Evolutionary conservation across 2,113 vertebrate genomes (phyloP), one percentile per base, ranked within the genome.

Genomic region (Phycodurus eques): DNA sequence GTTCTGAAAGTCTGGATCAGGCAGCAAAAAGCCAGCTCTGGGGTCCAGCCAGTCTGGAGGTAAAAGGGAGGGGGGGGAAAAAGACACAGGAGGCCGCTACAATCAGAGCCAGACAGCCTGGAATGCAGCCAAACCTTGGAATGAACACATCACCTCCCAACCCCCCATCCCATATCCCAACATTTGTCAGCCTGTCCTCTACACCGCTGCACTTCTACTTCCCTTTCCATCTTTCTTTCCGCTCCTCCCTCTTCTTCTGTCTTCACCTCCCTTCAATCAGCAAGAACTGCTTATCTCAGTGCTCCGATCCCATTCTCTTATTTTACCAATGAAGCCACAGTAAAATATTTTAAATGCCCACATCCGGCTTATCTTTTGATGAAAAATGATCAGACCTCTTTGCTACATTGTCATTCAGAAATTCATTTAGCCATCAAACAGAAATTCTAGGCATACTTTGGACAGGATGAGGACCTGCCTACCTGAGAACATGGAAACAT

Each of bases 51-150:
- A 67, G 77, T 67, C 57, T 82, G 74, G 80, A 90, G 88, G 85
- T 88, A 80, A 81, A 63, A 76, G 51, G 80, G 53, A 74, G 70
- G 74, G 80, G 42, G 47, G 63, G 78, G 27, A 61, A 70, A 74
- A 49, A 49, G 85, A 76, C 75, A 76, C 79, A 82, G 82, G 80
- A 89, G 86, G 84, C 74, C 47, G 60, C 84, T 73, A 74, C 84
- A 87, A 90, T 90, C 79, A 79, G 82, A 90, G 89, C 88, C 90
- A 91, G 89, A 87, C 81, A 73, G 80, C 68, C 81, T 93, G 91
- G 92, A 92, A 87, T 88, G 81, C 80, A 54, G 90, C 92, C 93
- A 93, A 83, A 88, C 78, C 78, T 80, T 60, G 88, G 82, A 82
- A 82, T 76, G 85, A 88, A 74, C 81, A 66, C 75, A 70, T 71